These are phyloP conservation scores for Petromus typicus DNA, from an alignment of 2,113 vertebrate genomes.

Conservation along the genomic window DNA sequence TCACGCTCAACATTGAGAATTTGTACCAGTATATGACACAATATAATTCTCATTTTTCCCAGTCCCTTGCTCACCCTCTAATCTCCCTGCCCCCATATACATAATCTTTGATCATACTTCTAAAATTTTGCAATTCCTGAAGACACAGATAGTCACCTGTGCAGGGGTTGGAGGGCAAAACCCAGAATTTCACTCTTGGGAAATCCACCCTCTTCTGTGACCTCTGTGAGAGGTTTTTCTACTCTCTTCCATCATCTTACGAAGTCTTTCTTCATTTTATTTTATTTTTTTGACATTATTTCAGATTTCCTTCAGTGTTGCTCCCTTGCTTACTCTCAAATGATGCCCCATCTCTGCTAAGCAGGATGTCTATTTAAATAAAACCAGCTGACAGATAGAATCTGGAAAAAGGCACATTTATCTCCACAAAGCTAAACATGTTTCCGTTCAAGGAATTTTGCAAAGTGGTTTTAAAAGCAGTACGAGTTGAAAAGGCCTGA, in stretches of 20 bases:
- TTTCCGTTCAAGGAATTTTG: not conserved
- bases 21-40: no score
- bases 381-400: not conserved
- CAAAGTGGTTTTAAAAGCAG: slow-evolving; percentile 27
- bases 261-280: not conserved
- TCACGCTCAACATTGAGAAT: no score
- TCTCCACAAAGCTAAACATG: not conserved
- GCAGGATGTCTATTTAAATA: not conserved
- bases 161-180: not conserved
- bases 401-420: not conserved
- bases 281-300: not conserved
- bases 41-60: no score
- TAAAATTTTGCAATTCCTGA: not conserved
- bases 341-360: not conserved
- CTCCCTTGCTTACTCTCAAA: not conserved
- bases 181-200: not conserved
- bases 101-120: no score
- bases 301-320: not conserved
- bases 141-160: not conserved
- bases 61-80: no score
- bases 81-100: no score
- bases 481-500: not conserved
- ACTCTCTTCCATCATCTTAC: not conserved
- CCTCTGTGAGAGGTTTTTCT: not conserved
- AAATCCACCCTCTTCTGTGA: no score